Conservation (phyloP, 1,140 invertebrate genomes). For the Drosophila guanche region DNA sequence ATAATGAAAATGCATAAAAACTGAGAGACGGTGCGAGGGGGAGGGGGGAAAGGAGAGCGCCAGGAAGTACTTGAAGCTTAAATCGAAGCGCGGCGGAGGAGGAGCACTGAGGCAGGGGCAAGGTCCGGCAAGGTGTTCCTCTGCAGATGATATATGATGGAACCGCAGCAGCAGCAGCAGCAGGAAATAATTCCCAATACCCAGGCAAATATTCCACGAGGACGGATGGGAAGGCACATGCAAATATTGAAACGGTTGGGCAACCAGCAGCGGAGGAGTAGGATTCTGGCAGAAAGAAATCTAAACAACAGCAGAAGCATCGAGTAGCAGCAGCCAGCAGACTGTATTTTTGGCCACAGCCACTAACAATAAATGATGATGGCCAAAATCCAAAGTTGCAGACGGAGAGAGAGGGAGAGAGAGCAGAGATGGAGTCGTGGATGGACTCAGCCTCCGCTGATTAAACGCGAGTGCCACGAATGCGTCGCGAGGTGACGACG, state of each 20-base stretch:
- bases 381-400: constrained; percentile 36
- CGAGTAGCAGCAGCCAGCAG: constrained; percentile 17
- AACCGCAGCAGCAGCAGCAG: constrained; percentile 48
- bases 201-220: constrained; percentile 5
- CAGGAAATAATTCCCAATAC: constrained; percentile 76
- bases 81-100: constrained; percentile 2
- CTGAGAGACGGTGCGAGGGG: not conserved
- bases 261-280: constrained; percentile 7
- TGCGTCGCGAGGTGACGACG: constrained; percentile 78
- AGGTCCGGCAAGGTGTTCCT: constrained; percentile 47
- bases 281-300: constrained; percentile 64
- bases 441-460: constrained; percentile 26
- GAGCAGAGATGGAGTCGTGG: not conserved
- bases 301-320: constrained; percentile 70
- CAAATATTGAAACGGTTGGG: constrained; percentile 70
- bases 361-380: constrained; percentile 73
- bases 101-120: not conserved
- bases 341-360: constrained; percentile 48
- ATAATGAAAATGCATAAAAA: constrained; percentile 81
- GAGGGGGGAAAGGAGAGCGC: not conserved
- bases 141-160: constrained; percentile 80
- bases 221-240: constrained; percentile 33
- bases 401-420: constrained; percentile 2
- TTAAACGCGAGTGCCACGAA: constrained; percentile 66
- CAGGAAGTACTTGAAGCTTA: constrained; percentile 22